These are phyloP conservation scores for Diploscapter pachys DNA, from an alignment of 1,140 invertebrate genomes.

Conservation along the genomic window DNA sequence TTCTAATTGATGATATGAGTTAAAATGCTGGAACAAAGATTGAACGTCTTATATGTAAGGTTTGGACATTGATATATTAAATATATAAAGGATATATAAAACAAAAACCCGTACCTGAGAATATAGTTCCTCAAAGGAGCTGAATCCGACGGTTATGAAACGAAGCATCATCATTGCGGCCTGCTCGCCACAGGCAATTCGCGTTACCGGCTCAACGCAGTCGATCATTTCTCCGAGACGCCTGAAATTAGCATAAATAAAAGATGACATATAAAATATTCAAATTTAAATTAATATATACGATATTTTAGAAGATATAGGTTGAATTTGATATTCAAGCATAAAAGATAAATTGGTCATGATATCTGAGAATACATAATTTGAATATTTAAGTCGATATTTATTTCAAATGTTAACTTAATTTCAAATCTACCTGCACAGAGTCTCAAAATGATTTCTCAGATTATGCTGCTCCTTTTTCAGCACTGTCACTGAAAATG, in stretches of 20 bases:
- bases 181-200: conserved; percentile 34
- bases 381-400: not conserved
- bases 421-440: conserved; percentile 30
- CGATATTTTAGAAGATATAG: not conserved
- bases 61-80: not conserved
- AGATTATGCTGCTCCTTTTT: conserved; percentile 42
- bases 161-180: conserved; percentile 38
- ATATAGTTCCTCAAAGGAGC: conserved; percentile 4
- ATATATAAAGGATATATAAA: not conserved
- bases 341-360: not conserved
- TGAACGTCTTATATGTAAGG: not conserved
- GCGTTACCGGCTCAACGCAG: conserved; percentile 37
- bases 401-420: not conserved
- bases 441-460: conserved; percentile 26
- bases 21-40: conserved; percentile 15
- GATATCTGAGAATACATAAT: not conserved
- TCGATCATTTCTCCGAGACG: conserved; percentile 34
- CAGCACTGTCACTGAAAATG: conserved; percentile 32
- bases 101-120: not conserved
- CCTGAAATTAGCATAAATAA: conserved; percentile 22
- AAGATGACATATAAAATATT: not conserved
- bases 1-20: too few relatives aligned
- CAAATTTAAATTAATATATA: not conserved
- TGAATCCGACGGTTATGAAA: conserved; percentile 42
- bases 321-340: not conserved